phyloP scores from a whole-genome alignment of 2,888 invertebrate species.

The Sicus ferrugineus region DNA sequence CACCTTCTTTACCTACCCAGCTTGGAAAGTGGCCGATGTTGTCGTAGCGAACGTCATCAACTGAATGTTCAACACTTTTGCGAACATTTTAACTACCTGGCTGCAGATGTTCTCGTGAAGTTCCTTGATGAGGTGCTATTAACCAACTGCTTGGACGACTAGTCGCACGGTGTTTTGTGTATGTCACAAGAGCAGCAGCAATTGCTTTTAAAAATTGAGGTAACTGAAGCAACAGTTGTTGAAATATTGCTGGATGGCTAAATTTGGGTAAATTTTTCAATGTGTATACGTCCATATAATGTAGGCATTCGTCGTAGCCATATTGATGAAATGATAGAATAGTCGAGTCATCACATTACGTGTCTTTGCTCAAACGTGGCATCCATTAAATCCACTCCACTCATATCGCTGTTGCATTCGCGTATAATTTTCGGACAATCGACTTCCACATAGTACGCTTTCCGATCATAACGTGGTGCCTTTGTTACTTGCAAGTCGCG shows the following conservation, averaged over 20 bases:
- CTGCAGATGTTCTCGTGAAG: background rate
- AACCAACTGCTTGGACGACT: no score
- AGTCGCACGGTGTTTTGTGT: conserved; percentile 26
- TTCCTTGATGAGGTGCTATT: no score
- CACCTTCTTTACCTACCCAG: conserved; percentile 24
- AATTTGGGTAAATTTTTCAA: conserved; percentile 8
- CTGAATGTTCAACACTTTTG: conserved; percentile 27
- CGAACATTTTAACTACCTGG: conserved; percentile 16
- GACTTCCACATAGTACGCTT: conserved; percentile 15
- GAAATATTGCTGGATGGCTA: conserved; percentile 27
- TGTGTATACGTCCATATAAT: conserved; percentile 25
- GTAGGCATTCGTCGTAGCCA: conserved; percentile 28
- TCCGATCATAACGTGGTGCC: conserved; percentile 22
- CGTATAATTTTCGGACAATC: conserved; percentile 26
- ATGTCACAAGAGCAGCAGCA: conserved; percentile 37
- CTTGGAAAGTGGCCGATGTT: conserved; percentile 9
- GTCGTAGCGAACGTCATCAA: conserved; percentile 33
- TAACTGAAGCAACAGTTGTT: conserved; percentile 31
- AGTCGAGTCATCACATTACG: conserved; percentile 8
- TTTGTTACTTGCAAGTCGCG: conserved; percentile 62
- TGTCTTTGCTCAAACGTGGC: conserved; percentile 22
- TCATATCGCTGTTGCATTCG: conserved; percentile 30
- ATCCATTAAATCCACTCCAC: conserved; percentile 34
- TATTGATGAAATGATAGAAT: conserved; percentile 33
- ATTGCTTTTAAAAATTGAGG: conserved; percentile 38